Conservation (phyloP, 2,797 vertebrate genomes). For the Fistularia tabacaria region DNA sequence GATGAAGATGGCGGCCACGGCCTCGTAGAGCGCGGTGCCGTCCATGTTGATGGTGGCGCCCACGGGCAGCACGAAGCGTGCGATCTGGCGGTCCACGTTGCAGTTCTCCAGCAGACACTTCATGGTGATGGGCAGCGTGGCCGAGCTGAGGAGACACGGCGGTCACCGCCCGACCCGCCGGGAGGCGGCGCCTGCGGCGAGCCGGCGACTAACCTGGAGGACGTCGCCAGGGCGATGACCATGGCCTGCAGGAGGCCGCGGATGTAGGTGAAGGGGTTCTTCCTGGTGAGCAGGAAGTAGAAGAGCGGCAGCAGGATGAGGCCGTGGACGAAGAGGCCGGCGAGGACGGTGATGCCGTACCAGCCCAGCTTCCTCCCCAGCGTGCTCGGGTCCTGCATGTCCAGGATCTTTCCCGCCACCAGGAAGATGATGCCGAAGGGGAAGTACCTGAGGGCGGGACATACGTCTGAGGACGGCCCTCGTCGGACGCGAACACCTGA, state of each 20-base stretch:
- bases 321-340: conserved; percentile 81
- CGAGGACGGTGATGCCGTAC: conserved; percentile 82
- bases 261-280: conserved; percentile 85
- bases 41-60: conserved; percentile 92
- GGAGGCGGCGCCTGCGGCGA: no score
- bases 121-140: conserved; percentile 88
- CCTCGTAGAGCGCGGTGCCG: conserved; percentile 84
- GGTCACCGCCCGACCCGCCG: neutral
- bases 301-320: conserved; percentile 81
- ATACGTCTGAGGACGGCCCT: no score
- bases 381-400: conserved; percentile 83
- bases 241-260: conserved; percentile 85
- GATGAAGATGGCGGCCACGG: conserved; percentile 87
- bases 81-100: conserved; percentile 81
- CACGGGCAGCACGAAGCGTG: conserved; percentile 84
- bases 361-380: conserved; percentile 84
- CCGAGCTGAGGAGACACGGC: conserved; percentile 71
- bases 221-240: conserved; percentile 87
- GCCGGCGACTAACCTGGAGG: conserved; percentile 78
- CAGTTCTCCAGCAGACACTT: conserved; percentile 91
- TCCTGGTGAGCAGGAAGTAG: conserved; percentile 80
- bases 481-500: conserved; percentile 87
- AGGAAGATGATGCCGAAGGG: conserved; percentile 89
- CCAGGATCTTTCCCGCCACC: conserved; percentile 87
- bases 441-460: conserved; percentile 78